Evolutionary conservation across 2,113 vertebrate genomes (phyloP).

Genomic region (Indicator maculatus): DNA sequence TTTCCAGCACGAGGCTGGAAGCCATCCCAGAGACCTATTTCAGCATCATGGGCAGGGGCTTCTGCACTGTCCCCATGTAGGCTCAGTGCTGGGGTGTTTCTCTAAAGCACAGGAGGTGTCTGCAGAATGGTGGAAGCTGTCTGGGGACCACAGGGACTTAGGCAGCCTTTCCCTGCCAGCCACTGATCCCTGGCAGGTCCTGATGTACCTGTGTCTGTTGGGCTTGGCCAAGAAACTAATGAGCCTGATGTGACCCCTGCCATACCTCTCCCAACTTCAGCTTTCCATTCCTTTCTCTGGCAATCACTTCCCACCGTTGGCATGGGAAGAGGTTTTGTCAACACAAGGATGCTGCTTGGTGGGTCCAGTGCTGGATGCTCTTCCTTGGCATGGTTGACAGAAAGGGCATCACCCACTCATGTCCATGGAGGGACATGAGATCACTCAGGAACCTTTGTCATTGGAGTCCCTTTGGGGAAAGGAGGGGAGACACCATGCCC

Average conservation of each 20-base stretch:
- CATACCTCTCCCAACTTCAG: fast-evolving
- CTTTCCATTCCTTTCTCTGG: background rate
- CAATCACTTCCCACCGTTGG: fast-evolving
- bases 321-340: background rate
- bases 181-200: background rate
- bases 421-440: fast-evolving
- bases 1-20: fast-evolving
- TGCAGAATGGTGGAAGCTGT: background rate
- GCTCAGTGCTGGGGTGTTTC: background rate
- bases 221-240: background rate
- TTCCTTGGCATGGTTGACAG: background rate
- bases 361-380: background rate
- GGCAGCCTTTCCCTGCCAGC: background rate
- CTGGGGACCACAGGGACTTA: fast-evolving
- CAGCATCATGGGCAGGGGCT: background rate
- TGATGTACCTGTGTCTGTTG: background rate
- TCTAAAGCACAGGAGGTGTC: background rate
- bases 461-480: fast-evolving
- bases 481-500: background rate
- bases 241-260: background rate
- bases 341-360: background rate
- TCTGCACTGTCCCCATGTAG: fast-evolving
- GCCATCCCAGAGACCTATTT: fast-evolving
- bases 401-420: background rate
- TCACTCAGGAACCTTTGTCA: background rate